Base-by-base conservation (phyloP, 2,888 invertebrate species). In the Cremastobaeus sp. region DNA sequence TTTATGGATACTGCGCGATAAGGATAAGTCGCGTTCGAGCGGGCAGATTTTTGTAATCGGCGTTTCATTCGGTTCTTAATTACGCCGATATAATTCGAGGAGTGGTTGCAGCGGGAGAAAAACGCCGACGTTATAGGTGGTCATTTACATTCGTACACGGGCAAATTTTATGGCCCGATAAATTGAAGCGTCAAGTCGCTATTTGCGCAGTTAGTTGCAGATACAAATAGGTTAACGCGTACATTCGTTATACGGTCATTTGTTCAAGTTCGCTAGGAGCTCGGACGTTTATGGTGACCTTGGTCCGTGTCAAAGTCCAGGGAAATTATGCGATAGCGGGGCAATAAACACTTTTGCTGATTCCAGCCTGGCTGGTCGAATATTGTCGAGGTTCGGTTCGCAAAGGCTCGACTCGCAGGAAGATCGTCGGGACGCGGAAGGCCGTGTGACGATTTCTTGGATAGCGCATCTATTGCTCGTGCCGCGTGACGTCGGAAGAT, bases 31-130 rank as follows among this genome's bases (percentile, higher is more conserved):
- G 18, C 5, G 15, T 30, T 47, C 35, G n/a, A n/a, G 50, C 50
- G 32, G 35, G 37, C 30, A 30, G 39, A 50, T 69, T 69, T 69
- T 60, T 69, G 28, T 52, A 45, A 45, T 47, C 47, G 30, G 1
- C 47, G 41, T 57, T 48, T 57, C 20, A 57, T 57, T 57, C 45
- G 37, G 28, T n/a, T 45, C 54, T 47, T 69, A 60, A 69, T 69
- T 60, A 39, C 50, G 52, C 17, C 32, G 50, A 59, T 52, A 68
- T 21, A 35, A 12, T 59, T 57, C 59, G 52, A 59, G 59, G 59
- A 59, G 30, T 43, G 50, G 21, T 39, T 57, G 37, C 48, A 52
- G 34, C 28, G 50, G 28, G 59, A 52, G 37, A 30, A 20, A 68
- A 57, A 68, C 43, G 11, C 15, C 34, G 12, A 62, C 41, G 41